These are phyloP conservation scores for Pegoplata infirma DNA, from an alignment of 2,888 invertebrate genomes.

Conservation along the genomic window DNA sequence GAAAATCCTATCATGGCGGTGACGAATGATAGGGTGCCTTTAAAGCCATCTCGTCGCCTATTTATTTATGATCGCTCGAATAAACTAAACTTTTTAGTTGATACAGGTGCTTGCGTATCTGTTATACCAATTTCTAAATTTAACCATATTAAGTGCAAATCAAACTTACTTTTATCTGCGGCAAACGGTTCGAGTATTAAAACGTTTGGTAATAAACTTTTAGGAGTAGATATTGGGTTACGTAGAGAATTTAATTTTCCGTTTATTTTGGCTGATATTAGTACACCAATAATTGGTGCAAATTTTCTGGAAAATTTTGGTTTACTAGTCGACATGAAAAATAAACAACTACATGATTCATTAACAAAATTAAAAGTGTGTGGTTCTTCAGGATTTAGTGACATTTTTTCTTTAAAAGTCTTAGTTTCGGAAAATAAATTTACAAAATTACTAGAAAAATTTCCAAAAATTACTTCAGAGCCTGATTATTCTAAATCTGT, in stretches of 20 bases:
- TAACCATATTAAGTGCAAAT: background rate
- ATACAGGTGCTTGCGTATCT: background rate
- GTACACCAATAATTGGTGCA: background rate
- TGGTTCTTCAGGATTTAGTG: too few species aligned
- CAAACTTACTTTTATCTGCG: background rate
- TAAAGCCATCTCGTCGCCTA: background rate
- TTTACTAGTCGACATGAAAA: background rate
- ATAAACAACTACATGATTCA: too few species aligned
- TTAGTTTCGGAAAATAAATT: background rate
- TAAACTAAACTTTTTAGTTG: background rate
- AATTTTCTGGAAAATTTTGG: background rate
- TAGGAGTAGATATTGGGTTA: background rate
- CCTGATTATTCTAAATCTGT: background rate
- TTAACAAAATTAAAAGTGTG: too few species aligned
- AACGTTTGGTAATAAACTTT: background rate
- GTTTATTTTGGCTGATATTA: background rate
- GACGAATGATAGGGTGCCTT: too few species aligned
- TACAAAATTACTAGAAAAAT: background rate
- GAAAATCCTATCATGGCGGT: too few species aligned
- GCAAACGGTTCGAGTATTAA: background rate
- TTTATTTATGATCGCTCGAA: background rate
- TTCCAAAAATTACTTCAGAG: background rate
- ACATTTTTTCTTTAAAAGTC: background rate
- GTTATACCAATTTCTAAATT: background rate
- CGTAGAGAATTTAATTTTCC: too few species aligned